phyloP scores from a whole-genome alignment of 2,797 vertebrate genomes.

The Rallus crepitans region DNA sequence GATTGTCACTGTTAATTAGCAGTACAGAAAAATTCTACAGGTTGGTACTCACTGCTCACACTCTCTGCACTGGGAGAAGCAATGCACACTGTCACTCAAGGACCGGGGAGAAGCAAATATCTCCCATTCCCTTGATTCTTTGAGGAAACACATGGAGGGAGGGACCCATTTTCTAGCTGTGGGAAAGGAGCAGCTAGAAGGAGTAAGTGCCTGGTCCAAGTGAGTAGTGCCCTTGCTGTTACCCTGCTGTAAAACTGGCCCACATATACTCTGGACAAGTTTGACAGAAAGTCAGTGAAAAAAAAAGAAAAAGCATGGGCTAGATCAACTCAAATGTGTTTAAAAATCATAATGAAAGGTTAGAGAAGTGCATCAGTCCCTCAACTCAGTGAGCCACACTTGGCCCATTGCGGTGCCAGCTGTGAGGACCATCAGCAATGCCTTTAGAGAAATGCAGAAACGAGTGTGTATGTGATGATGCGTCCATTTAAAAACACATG shows the following conservation, averaged over 20 bases:
- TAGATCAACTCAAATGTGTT: not conserved
- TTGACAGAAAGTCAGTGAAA: not conserved
- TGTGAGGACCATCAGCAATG: not conserved
- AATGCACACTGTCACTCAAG: too few relatives aligned
- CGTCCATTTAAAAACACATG: not conserved
- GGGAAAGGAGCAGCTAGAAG: not conserved
- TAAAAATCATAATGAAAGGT: not conserved
- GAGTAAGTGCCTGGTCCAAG: not conserved
- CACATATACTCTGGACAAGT: not conserved
- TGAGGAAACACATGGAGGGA: too few relatives aligned
- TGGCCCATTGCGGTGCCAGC: not conserved
- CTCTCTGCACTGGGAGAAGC: too few relatives aligned
- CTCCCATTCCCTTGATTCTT: too few relatives aligned
- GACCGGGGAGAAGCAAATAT: too few relatives aligned
- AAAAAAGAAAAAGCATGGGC: not conserved
- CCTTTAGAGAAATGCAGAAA: not conserved
- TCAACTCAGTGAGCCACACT: not conserved
- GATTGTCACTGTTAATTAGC: too few relatives aligned
- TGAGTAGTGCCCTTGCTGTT: fast-evolving
- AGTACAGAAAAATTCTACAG: too few relatives aligned
- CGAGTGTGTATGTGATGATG: fast-evolving
- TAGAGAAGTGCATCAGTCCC: not conserved
- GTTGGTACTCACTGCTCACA: too few relatives aligned
- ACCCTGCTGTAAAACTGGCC: not conserved
- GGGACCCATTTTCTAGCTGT: too few relatives aligned